These are phyloP conservation scores for Anaspis maculata DNA, from an alignment of 2,888 invertebrate species.

Conservation along the genomic window DNA sequence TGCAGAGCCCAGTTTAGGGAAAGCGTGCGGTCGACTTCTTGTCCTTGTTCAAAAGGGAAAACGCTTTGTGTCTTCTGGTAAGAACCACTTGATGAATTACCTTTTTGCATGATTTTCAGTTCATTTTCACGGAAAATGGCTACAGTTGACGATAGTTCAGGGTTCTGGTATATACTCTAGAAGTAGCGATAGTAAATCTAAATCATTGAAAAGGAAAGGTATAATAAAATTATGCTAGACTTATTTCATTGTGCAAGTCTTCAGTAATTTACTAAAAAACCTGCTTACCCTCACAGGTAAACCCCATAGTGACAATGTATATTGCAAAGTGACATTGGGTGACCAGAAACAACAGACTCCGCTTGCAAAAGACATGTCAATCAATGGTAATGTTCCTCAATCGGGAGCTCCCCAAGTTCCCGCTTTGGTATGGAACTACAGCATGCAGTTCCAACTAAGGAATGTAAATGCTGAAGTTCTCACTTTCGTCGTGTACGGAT, in stretches of 20 bases:
- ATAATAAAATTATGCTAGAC: too few species aligned
- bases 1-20: constrained; percentile 35
- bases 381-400: constrained; percentile 34
- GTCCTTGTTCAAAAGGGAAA: constrained; percentile 42
- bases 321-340: constrained; percentile 66
- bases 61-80: constrained; percentile 39
- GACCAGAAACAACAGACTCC: constrained; percentile 62
- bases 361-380: constrained; percentile 48
- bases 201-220: constrained; percentile 21
- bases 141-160: constrained; percentile 25
- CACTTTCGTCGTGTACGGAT: constrained; percentile 61
- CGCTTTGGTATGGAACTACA: constrained; percentile 60
- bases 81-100: constrained; percentile 21
- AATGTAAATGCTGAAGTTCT: constrained; percentile 60
- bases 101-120: constrained; percentile 42
- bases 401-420: constrained; percentile 34
- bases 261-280: too few species aligned
- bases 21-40: constrained; percentile 40
- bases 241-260: not conserved
- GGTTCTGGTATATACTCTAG: constrained; percentile 26
- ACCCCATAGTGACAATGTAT: constrained; percentile 51
- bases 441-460: constrained; percentile 68
- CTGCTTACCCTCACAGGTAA: too few species aligned
- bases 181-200: constrained; percentile 14
- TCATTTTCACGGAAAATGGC: constrained; percentile 31